A percentile compares a stretch with the other conserved stretches of the same genome.
Conservation (phyloP, 2,888 invertebrate genomes). For the Malthinus flaveolus region DNA sequence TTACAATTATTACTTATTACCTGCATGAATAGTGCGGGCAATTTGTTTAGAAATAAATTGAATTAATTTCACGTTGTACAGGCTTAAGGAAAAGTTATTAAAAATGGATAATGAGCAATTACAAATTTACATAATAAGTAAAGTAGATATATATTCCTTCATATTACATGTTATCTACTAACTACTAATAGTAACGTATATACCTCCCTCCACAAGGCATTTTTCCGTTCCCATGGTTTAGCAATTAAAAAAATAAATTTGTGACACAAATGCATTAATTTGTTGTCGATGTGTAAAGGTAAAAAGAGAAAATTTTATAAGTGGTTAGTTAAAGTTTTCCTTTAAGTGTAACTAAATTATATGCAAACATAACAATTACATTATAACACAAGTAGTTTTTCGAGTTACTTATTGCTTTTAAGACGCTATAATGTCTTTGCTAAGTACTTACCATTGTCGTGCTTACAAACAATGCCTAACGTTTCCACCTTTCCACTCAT, state of each 20-base stretch:
- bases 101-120: too few relatives aligned
- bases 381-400: slow-evolving; percentile 44
- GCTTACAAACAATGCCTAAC: slow-evolving; percentile 29
- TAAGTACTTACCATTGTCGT: slow-evolving; percentile 28
- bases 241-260: slow-evolving; percentile 9
- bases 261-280: slow-evolving; percentile 8
- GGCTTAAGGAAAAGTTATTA: too few relatives aligned
- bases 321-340: slow-evolving; percentile 12
- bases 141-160: too few relatives aligned
- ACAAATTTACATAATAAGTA: too few relatives aligned
- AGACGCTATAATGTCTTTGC: slow-evolving; percentile 31
- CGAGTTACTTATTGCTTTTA: slow-evolving; percentile 39
- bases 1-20: too few relatives aligned
- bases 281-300: slow-evolving; percentile 8
- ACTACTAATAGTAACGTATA: too few relatives aligned
- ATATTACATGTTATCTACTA: too few relatives aligned
- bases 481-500: slow-evolving; percentile 18
- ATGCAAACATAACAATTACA: slow-evolving; percentile 43
- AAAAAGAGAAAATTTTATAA: slow-evolving; percentile 3
- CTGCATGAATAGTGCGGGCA: too few relatives aligned
- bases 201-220: not conserved
- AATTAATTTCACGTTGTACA: too few relatives aligned
- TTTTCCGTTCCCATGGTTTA: slow-evolving; percentile 8
- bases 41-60: too few relatives aligned
- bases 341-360: slow-evolving; percentile 28